Evolutionary conservation across 2,888 invertebrate genomes (phyloP), one percentile per base, ranked within the genome.

Genomic region (Chymomyza caudatula): DNA sequence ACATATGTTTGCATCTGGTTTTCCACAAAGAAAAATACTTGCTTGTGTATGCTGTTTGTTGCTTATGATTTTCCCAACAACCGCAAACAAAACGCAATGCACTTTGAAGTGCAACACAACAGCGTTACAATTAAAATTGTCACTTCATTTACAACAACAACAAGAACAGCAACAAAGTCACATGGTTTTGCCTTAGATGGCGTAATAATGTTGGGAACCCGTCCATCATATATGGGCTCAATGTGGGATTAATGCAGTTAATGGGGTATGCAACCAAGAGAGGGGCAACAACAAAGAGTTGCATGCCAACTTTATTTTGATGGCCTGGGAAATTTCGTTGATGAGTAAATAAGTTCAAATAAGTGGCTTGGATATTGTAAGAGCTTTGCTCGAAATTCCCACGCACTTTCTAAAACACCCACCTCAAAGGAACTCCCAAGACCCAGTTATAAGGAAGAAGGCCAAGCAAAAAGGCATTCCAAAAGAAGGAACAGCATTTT

Each of bases 291-390:
- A 56, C n/a, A n/a, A n/a, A n/a, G n/a, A n/a, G 29, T 37, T 37
- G 29, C 29, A 37, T 37, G 29, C 29, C n/a, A 37, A 37, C 29
- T 37, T 37, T 11, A 37, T 37, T 37, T 37, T 11, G 29, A 37
- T 37, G 51, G 20, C 77, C 77, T 80, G 79, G 83, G 79, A 79
- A 79, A 79, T 76, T 78, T 76, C 82, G 78, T 76, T 78, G 77
- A 79, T 79, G 79, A 60, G 42, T 67, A 63, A 47, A n/a, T 51
- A 25, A n/a, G 29, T 5, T 15, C 37, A 19, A 17, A 29, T 4
- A 11, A 15, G 15, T 4, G 54, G n/a, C 13, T 20, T 20, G 44
- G 6, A 3, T 29, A 29, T 29, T 29, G 29, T 1, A 29, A 29
- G 29, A 4, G 29, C 25, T 11, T 59, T 15, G 25, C 61, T 44